Evolutionary conservation across 2,888 invertebrate genomes (phyloP).

Genomic region (Protodeltote pygarga): DNA sequence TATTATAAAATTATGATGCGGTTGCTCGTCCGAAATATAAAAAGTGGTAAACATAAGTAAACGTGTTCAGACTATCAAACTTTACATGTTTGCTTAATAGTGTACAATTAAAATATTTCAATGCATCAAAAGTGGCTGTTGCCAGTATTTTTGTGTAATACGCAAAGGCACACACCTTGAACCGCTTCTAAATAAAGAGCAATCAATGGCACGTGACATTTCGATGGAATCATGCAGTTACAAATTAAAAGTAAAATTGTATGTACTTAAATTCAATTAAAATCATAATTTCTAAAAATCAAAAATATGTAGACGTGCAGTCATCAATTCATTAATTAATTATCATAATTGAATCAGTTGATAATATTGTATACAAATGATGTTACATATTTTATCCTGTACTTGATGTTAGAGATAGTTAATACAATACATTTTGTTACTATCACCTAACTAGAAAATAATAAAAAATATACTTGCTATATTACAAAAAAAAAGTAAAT

Average conservation of each 20-base stretch:
- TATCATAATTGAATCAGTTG: constrained; percentile 53
- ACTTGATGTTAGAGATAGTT: constrained; percentile 60
- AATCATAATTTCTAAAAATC: constrained; percentile 48
- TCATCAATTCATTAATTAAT: constrained; percentile 48
- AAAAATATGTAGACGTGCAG: constrained; percentile 50
- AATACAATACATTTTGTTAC: constrained; percentile 60
- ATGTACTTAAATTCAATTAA: constrained; percentile 53
- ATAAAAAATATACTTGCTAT: constrained; percentile 78
- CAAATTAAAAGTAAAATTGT: constrained; percentile 38
- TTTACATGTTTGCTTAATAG: constrained; percentile 21
- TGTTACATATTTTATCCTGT: constrained; percentile 62
- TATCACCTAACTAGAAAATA: constrained; percentile 73
- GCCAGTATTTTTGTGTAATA: constrained; percentile 19
- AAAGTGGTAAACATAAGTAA: constrained; percentile 39
- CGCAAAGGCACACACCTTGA: constrained; percentile 29
- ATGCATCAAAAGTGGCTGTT: constrained; percentile 23
- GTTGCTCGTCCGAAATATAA: constrained; percentile 50
- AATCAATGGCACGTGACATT: constrained; percentile 62
- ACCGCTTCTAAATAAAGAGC: constrained; percentile 25
- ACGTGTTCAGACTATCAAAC: constrained; percentile 26
- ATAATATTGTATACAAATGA: constrained; percentile 57
- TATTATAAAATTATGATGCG: constrained; percentile 54
- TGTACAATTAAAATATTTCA: constrained; percentile 24
- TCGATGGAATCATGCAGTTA: constrained; percentile 50
- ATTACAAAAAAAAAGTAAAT: constrained; percentile 76